phyloP scores from a whole-genome alignment of 2,113 vertebrate genomes.

The Anguilla japonica region DNA sequence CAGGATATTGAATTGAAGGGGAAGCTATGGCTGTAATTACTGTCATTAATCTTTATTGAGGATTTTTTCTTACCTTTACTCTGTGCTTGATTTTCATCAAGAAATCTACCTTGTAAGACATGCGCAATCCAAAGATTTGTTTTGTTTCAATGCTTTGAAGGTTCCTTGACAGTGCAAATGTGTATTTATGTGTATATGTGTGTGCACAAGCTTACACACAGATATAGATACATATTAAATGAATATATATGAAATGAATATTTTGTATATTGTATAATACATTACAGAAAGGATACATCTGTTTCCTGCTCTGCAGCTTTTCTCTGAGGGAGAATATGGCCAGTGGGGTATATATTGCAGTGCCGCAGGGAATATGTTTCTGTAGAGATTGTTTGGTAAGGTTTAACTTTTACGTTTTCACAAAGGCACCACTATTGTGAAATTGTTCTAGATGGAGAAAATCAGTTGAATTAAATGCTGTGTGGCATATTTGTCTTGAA shows the following conservation, averaged over 20 bases:
- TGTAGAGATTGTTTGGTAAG: not conserved
- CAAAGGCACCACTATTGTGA: conserved; percentile 21
- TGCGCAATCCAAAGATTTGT: conserved; percentile 77
- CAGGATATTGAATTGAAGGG: not conserved
- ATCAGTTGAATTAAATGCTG: conserved; percentile 48
- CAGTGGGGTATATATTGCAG: conserved; percentile 31
- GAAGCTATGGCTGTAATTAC: conserved; percentile 47
- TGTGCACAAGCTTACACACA: conserved; percentile 48
- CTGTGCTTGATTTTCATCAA: conserved; percentile 27
- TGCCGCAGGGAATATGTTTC: conserved; percentile 1
- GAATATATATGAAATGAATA: conserved; percentile 43
- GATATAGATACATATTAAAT: conserved; percentile 61
- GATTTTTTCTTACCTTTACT: conserved; percentile 27
- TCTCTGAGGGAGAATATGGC: conserved; percentile 18
- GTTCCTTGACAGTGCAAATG: conserved; percentile 61
- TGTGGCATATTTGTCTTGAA: conserved; percentile 59
- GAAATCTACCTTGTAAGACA: conserved; percentile 66
- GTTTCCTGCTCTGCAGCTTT: conserved; percentile 29
- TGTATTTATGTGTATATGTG: conserved; percentile 54
- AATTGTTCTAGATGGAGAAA: conserved; percentile 42
- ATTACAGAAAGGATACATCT: conserved; percentile 36
- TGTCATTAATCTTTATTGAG: conserved; percentile 32
- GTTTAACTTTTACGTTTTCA: not conserved
- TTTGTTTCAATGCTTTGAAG: conserved; percentile 65
- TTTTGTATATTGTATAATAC: conserved; percentile 55